phyloP scores from a whole-genome alignment of 2,113 vertebrate genomes.

The Mirza zaza region DNA sequence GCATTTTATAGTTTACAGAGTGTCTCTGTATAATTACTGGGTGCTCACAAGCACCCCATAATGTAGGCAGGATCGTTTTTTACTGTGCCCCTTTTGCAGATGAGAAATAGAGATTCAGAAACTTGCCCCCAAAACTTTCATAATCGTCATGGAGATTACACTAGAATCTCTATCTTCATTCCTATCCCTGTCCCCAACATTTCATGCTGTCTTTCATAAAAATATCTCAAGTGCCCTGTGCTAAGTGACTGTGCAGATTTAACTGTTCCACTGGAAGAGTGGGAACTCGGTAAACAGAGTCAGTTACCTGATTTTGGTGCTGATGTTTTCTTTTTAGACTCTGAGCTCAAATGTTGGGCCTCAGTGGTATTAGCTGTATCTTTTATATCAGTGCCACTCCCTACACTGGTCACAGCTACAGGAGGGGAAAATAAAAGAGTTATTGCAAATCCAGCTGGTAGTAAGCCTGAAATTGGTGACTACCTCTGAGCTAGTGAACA shows the following conservation, averaged over 20 bases:
- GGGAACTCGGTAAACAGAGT: not conserved
- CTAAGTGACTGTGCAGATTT: not conserved
- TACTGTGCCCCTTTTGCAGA: not conserved
- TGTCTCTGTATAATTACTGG: too few species aligned
- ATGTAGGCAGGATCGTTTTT: not conserved
- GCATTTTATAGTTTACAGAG: not conserved
- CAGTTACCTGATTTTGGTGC: conserved; percentile 31
- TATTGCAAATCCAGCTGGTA: not conserved
- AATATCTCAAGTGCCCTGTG: not conserved
- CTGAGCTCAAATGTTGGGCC: not conserved
- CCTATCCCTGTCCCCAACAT: not conserved
- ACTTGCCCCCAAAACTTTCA: not conserved
- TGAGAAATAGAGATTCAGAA: not conserved
- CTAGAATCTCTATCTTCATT: not conserved
- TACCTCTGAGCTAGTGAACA: not conserved
- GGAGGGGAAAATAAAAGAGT: not conserved
- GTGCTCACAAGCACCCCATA: not conserved
- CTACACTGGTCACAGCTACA: not conserved
- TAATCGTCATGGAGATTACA: not conserved
- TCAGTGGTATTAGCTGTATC: not conserved
- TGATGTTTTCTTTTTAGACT: not conserved
- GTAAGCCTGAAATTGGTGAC: not conserved
- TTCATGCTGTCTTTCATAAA: not conserved
- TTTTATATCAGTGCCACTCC: not conserved
- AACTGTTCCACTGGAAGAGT: not conserved